phyloP scores from a whole-genome alignment of 2,888 invertebrate species.

The Ophioninae sp. region DNA sequence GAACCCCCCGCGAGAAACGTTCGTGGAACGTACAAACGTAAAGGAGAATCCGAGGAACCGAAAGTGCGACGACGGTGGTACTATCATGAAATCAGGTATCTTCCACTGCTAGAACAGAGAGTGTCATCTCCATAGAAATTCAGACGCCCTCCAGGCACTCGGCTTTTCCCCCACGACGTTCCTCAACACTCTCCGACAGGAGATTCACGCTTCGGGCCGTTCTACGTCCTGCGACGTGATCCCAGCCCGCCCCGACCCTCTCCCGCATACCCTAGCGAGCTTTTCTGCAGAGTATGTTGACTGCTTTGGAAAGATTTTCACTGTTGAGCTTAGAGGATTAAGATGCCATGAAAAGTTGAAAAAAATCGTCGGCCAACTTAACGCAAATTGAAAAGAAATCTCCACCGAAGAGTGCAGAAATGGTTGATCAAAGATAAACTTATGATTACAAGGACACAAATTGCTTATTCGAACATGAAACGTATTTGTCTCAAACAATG shows the following conservation, averaged over 20 bases:
- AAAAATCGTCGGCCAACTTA: too few species aligned
- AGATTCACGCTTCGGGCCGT: constrained; percentile 20
- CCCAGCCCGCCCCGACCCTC: constrained; percentile 25
- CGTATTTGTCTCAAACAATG: too few species aligned
- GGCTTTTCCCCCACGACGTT: constrained; percentile 28
- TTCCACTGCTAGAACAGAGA: constrained; percentile 13
- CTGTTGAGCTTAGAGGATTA: background rate
- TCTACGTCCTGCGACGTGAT: constrained; percentile 44
- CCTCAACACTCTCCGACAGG: constrained; percentile 28
- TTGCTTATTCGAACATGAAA: too few species aligned
- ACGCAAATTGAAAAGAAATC: too few species aligned
- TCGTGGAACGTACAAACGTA: constrained; percentile 21
- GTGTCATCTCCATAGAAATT: constrained; percentile 59
- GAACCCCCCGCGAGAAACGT: constrained; percentile 14
- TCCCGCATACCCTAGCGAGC: too few species aligned
- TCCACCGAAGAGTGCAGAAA: too few species aligned
- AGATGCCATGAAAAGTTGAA: too few species aligned
- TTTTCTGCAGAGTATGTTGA: too few species aligned
- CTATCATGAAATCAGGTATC: constrained; percentile 47
- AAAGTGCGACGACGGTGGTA: constrained; percentile 12
- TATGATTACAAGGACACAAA: too few species aligned
- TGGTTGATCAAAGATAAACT: too few species aligned
- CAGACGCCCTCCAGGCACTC: constrained; percentile 35
- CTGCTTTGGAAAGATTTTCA: too few species aligned
- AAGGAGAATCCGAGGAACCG: constrained; percentile 22